These are phyloP conservation scores for Knipowitschia caucasica DNA, from an alignment of 2,797 vertebrate genomes.

Conservation along the genomic window DNA sequence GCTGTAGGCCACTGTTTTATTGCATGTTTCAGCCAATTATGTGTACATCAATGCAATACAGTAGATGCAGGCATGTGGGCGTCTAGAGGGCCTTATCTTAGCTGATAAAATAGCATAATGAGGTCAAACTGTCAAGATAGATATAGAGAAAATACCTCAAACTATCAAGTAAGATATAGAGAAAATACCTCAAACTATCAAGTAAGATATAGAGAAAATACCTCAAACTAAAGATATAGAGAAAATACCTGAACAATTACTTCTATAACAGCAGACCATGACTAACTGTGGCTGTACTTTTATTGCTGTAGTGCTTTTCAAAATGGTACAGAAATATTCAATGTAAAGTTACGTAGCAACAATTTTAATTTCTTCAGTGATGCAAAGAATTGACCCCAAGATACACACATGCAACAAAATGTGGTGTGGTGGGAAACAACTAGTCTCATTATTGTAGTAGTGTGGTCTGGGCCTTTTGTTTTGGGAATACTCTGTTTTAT, in stretches of 20 bases:
- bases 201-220: too few species aligned
- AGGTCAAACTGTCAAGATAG: neutral
- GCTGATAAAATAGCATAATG: constrained; percentile 64
- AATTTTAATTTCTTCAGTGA: constrained; percentile 9
- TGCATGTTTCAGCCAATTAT: constrained; percentile 35
- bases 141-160: too few species aligned
- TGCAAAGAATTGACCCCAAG: neutral
- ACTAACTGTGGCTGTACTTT: neutral
- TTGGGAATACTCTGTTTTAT: too few species aligned
- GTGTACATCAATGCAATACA: constrained; percentile 37
- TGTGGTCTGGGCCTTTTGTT: constrained; percentile 17
- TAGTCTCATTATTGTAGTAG: constrained; percentile 3
- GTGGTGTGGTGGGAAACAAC: constrained; percentile 15
- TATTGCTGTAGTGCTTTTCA: neutral
- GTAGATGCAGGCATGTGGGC: constrained; percentile 34
- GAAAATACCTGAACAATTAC: too few species aligned
- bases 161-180: too few species aligned
- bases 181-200: too few species aligned
- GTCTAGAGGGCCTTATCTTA: constrained; percentile 34
- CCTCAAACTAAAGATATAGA: too few species aligned
- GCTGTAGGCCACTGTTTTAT: constrained; percentile 14
- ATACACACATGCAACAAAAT: constrained; percentile 6
- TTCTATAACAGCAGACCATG: neutral
- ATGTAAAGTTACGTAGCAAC: constrained; percentile 1
- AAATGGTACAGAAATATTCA: neutral